These are phyloP conservation scores for Arenicola marina DNA, from an alignment of 2,888 invertebrate genomes.

Conservation along the genomic window DNA sequence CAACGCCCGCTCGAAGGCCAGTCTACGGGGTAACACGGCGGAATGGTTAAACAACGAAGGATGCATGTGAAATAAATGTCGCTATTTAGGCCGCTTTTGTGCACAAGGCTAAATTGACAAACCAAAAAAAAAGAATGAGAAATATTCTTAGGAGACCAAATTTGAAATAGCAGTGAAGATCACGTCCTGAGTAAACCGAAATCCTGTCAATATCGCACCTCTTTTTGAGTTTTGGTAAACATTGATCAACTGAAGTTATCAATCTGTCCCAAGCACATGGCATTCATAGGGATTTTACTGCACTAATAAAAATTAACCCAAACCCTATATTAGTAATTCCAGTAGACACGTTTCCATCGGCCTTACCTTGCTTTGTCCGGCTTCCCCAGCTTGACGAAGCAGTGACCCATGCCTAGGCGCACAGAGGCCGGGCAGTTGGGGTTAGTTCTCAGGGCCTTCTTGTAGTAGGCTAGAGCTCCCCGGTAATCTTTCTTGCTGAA, in stretches of 20 bases:
- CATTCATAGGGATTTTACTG: too few species aligned
- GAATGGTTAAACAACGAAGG: background rate
- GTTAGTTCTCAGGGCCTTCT: conserved; percentile 93
- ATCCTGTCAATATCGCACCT: too few species aligned
- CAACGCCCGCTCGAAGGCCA: conserved; percentile 77
- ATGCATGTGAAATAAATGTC: background rate
- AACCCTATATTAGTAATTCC: too few species aligned
- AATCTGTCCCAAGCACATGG: too few species aligned
- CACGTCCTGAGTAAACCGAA: too few species aligned
- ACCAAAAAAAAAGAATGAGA: background rate
- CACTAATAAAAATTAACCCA: too few species aligned
- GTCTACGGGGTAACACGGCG: conserved; percentile 13
- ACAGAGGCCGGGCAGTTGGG: conserved; percentile 97
- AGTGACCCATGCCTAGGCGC: conserved; percentile 96
- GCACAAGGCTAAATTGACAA: background rate
- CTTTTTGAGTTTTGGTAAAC: too few species aligned
- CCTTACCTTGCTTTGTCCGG: conserved; percentile 88
- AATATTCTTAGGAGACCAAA: background rate
- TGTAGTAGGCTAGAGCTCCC: conserved; percentile 95
- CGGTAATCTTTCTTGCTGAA: conserved; percentile 94
- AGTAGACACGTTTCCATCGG: too few species aligned
- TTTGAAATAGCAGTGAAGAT: too few species aligned
- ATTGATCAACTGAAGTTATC: too few species aligned
- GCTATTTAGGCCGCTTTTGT: background rate
- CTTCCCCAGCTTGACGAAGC: conserved; percentile 94